Percentiles rank a stretch among this genome's conserved stretches.
These are phyloP conservation scores for Serilophus lunatus DNA, from an alignment of 2,113 vertebrate species.

Conservation along the genomic window DNA sequence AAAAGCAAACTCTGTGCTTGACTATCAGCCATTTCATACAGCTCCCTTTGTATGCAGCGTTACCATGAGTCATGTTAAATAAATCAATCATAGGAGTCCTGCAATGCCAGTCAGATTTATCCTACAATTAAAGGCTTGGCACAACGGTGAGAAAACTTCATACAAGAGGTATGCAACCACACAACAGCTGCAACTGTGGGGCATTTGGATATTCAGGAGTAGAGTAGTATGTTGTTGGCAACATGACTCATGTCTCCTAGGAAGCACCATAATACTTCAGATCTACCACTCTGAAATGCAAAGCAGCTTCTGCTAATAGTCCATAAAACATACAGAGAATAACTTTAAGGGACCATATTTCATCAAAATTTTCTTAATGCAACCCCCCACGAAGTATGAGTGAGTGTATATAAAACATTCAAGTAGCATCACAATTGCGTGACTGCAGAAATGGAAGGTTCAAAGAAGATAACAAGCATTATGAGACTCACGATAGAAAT, in stretches of 20 bases:
- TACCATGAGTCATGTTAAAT: constrained; percentile 67
- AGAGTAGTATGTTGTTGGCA: constrained; percentile 48
- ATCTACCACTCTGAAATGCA: background rate
- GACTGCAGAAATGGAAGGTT: background rate
- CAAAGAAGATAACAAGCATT: background rate
- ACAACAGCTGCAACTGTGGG: constrained; percentile 69
- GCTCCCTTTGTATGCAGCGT: constrained; percentile 30
- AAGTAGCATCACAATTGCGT: background rate
- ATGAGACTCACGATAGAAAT: background rate
- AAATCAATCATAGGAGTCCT: constrained; percentile 59
- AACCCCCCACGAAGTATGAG: background rate
- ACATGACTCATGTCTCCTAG: constrained; percentile 11
- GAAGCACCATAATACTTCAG: constrained; percentile 32
- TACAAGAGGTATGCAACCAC: constrained; percentile 62
- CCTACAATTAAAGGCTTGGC: constrained; percentile 70
- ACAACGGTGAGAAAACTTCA: constrained; percentile 61
- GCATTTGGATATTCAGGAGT: constrained; percentile 44
- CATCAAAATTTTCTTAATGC: background rate
- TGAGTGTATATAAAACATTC: background rate
- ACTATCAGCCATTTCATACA: background rate
- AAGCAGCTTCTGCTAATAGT: background rate
- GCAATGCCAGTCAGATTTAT: constrained; percentile 69
- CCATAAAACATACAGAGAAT: background rate
- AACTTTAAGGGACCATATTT: background rate
- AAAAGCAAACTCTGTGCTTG: background rate